Base-by-base conservation (phyloP, 2,113 vertebrate genomes). In the Anarrhichthys ocellatus region DNA sequence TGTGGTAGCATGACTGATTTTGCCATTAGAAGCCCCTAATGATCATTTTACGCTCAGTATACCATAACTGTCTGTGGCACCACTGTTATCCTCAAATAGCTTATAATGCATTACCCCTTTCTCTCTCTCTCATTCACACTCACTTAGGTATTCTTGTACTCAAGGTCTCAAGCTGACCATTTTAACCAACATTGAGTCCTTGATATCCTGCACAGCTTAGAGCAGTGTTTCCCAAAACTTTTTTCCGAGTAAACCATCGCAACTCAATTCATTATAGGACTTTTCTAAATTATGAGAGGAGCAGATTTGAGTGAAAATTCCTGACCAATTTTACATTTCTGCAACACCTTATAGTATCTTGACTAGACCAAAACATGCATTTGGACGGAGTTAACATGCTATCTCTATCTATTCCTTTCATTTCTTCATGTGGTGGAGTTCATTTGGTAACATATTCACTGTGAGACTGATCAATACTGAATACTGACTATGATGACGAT, bases 41-140 rank as follows among this genome's bases (percentile, higher is more conserved):
- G 87, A 85, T 90, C 66, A 88, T 92, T 94, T 92, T 71, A 91
- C 73, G 80, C 82, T 84, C 70, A 76, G 88, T 75, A 89, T 64
- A 83, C 50, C 85, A 67, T 83, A 81, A 89, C 80, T 88, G 76
- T 78, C 77, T 75, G 79, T 82, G 68, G 82, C 54, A 69, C 54
- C 73, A 71, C 73, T 85, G 56, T 92, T 85, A 87, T 82, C 46
- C 15, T 88, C 82, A 83, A 73, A 88, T 89, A 80, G 71, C 80
- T 81, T 73, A 78, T 69, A 82, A 70, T 82, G 27, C 56, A 76
- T 73, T 34, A 11, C 38, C 32, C 13, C 0, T n/a, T 65, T 78
- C 10, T 46, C 36, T 68, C 52, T 73, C 44, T 73, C 54, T 27
- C 18, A 17, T 84, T 76, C 42, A 46, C 50, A 32, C 59, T 73